Evolutionary conservation across 2,113 vertebrate species (phyloP), one percentile per base, ranked within the genome.

Genomic region (Oxyruncus cristatus): DNA sequence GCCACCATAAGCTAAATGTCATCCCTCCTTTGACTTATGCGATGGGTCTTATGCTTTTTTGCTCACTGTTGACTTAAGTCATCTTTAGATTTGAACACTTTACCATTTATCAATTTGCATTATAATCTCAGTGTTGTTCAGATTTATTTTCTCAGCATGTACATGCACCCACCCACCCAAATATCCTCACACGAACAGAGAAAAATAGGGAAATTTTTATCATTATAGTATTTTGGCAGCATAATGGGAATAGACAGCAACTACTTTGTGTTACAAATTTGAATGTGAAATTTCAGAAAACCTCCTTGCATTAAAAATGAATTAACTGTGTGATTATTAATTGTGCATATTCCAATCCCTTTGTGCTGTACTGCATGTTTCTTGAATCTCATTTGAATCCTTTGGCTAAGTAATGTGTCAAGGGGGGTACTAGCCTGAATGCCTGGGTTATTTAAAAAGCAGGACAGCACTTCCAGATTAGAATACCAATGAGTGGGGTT

Each of bases 401-500:
- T 99, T 98, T 99, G 99, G 99, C 98, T 99, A 99, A 98, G 98
- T 98, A 98, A 99, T 98, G 99, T 99, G 99, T 99, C 99, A 98
- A 98, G 99, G 99, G 98, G 98, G 99, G 98, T 98, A 98, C 95
- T 94, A 98, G 98, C 98, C 98, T 98, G 98, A 98, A 98, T 99
- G 98, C 98, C 98, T 99, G 98, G 99, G 99, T 99, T 99, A 99
- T 99, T 99, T 99, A 99, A 99, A 99, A 99, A 99, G 99, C 99
- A 98, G 98, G 98, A 98, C 98, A 98, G 98, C 98, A 98, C 98
- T 99, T 98, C 97, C 98, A 98, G 98, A 98, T 98, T 99, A 98
- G 99, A 99, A 99, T 99, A 99, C 99, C 99, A 99, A 99, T 99
- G 99, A 99, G 99, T 98, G 99, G 98, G 99, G 99, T 99, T 99